These are phyloP conservation scores for Ammodytes marinus DNA, from an alignment of 2,113 vertebrate species.

Conservation along the genomic window DNA sequence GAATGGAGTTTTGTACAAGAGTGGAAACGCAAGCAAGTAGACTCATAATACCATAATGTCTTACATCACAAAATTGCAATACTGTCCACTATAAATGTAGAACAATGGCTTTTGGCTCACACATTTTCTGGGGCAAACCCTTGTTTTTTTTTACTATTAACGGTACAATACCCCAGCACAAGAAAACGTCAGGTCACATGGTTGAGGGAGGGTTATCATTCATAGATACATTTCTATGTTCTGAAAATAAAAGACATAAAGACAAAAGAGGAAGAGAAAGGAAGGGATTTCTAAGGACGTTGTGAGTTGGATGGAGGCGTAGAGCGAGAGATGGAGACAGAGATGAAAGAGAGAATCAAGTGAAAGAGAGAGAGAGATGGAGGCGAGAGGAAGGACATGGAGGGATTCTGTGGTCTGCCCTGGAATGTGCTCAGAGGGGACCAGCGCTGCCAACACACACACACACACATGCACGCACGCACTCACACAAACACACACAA, in stretches of 20 bases:
- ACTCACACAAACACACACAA: constrained; percentile 41
- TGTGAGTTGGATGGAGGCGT: constrained; percentile 8
- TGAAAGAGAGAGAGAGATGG: constrained; percentile 42
- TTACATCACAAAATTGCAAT: too few relatives aligned
- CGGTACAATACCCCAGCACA: too few relatives aligned
- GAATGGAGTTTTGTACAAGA: too few relatives aligned
- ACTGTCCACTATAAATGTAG: too few relatives aligned
- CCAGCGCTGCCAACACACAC: constrained; percentile 52
- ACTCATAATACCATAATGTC: too few relatives aligned
- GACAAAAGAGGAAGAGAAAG: background rate
- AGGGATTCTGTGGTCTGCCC: constrained; percentile 70
- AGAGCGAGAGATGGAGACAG: constrained; percentile 26
- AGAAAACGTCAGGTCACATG: too few relatives aligned
- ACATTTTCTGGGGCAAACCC: too few relatives aligned
- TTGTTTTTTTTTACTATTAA: too few relatives aligned
- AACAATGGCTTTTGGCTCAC: too few relatives aligned
- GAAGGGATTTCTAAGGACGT: background rate
- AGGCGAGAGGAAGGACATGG: constrained; percentile 53
- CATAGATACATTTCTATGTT: constrained; percentile 8
- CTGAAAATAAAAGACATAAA: too few relatives aligned
- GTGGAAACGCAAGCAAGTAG: too few relatives aligned
- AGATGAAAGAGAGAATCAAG: constrained; percentile 42
- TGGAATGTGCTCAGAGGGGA: constrained; percentile 72
- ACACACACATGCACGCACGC: constrained; percentile 19
- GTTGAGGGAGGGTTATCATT: constrained; percentile 4